These are phyloP conservation scores for Carpatolechia fugitivella DNA, from an alignment of 2,888 invertebrate genomes.

Conservation along the genomic window DNA sequence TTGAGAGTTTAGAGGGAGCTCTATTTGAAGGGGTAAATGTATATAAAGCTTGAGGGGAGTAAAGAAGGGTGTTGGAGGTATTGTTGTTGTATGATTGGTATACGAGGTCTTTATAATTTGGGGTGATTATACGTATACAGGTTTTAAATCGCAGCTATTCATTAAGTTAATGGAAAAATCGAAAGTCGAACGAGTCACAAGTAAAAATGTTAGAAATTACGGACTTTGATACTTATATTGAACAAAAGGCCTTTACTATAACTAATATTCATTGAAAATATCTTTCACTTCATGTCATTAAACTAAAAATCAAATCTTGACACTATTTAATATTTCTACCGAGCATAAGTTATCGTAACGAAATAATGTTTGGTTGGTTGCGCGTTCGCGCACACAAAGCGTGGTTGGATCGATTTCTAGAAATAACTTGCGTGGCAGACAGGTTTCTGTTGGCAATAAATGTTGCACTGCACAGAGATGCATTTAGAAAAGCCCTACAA, in stretches of 20 bases:
- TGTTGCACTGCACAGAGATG: conserved; percentile 40
- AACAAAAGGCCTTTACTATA: too few relatives aligned
- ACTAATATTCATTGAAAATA: too few relatives aligned
- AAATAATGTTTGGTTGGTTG: background rate
- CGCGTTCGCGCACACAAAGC: conserved; percentile 10
- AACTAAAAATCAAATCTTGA: background rate
- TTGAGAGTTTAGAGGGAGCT: conserved; percentile 10
- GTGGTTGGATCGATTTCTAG: conserved; percentile 24
- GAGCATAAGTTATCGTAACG: background rate
- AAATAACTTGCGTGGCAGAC: conserved; percentile 23
- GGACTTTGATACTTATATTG: too few relatives aligned
- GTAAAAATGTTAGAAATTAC: too few relatives aligned
- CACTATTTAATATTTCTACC: background rate
- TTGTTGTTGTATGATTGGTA: conserved; percentile 7
- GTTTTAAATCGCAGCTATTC: background rate
- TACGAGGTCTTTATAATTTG: conserved; percentile 2
- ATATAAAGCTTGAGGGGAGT: conserved; percentile 1
- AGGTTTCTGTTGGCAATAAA: conserved; percentile 48
- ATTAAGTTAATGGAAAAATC: background rate
- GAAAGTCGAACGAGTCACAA: background rate
- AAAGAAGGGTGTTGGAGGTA: background rate
- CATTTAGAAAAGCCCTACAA: background rate
- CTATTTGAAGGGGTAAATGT: background rate
- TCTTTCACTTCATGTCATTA: too few relatives aligned
- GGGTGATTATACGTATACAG: background rate